These are phyloP conservation scores for Microcebus tavaratra DNA, from an alignment of 2,113 vertebrate species.

Conservation along the genomic window DNA sequence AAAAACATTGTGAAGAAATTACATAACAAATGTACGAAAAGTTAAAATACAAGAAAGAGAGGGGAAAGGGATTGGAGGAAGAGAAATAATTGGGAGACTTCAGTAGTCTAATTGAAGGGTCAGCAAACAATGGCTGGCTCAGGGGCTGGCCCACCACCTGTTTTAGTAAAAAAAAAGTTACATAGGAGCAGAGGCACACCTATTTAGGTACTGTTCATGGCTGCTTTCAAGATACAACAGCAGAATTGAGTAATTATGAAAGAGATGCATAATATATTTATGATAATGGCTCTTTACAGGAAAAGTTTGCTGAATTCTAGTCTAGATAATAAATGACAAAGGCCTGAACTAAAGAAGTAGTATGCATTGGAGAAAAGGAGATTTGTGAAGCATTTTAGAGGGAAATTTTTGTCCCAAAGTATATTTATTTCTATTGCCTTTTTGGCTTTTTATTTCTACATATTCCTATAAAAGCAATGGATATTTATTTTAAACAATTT, in stretches of 20 bases:
- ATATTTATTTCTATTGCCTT: conserved; percentile 21
- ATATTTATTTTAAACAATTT: conserved; percentile 35
- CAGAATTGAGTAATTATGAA: not conserved
- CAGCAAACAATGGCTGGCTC: not conserved
- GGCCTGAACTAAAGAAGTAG: not conserved
- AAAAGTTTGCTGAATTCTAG: not conserved
- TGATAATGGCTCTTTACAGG: not conserved
- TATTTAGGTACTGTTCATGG: not conserved
- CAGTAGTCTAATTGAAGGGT: not conserved
- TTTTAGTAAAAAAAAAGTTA: not conserved
- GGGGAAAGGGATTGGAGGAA: not conserved
- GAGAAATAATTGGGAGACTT: not conserved
- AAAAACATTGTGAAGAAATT: conserved; percentile 28
- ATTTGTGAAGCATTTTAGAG: conserved; percentile 39
- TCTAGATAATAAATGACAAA: not conserved
- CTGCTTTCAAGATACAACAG: not conserved
- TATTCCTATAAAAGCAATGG: conserved; percentile 19
- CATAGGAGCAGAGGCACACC: not conserved
- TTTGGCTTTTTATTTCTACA: conserved; percentile 8
- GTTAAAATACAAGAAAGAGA: not conserved
- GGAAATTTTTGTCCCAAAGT: not conserved
- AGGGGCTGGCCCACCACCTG: not conserved
- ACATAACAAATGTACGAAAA: not conserved
- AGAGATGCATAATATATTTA: not conserved
- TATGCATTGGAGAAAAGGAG: not conserved